A percentile compares a stretch with the other conserved stretches of the same genome.
These are phyloP conservation scores for Eupristina koningsbergeri DNA, from an alignment of 1,140 invertebrate genomes.

Conservation along the genomic window DNA sequence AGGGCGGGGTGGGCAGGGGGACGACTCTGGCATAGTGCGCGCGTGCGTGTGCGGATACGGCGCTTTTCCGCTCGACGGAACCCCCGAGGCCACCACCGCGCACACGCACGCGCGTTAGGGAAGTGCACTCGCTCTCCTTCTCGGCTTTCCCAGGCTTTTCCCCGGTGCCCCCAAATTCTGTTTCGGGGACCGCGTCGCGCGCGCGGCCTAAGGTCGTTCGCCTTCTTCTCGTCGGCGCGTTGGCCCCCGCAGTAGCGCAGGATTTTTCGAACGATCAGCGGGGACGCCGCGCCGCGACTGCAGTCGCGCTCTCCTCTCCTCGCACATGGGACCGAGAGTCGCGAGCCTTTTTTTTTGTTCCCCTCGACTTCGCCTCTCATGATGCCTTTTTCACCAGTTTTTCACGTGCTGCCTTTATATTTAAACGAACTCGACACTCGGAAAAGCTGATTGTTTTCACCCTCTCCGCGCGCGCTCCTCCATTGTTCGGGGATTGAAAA, in stretches of 20 bases:
- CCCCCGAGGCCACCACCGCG: too few species aligned
- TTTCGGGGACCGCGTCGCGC: not conserved
- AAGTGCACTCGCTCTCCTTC: conserved; percentile 8
- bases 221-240: not conserved
- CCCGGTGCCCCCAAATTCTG: not conserved
- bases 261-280: conserved; percentile 1
- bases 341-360: too few species aligned
- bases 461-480: too few species aligned
- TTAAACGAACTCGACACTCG: too few species aligned
- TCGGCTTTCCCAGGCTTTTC: not conserved
- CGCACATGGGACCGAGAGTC: not conserved
- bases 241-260: conserved; percentile 18
- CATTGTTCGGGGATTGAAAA: not conserved
- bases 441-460: too few species aligned
- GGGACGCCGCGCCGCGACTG: not conserved
- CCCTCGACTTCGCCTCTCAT: not conserved
- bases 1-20: not conserved
- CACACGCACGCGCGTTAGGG: too few species aligned
- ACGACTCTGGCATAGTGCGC: conserved; percentile 7
- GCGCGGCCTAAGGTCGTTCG: conserved; percentile 9
- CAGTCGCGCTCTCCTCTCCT: not conserved
- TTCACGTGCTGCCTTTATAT: not conserved
- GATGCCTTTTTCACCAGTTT: not conserved
- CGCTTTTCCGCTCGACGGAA: not conserved
- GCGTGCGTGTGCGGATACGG: conserved; percentile 25